phyloP scores from a whole-genome alignment of 2,113 vertebrate genomes.

The Glaucomys volans region DNA sequence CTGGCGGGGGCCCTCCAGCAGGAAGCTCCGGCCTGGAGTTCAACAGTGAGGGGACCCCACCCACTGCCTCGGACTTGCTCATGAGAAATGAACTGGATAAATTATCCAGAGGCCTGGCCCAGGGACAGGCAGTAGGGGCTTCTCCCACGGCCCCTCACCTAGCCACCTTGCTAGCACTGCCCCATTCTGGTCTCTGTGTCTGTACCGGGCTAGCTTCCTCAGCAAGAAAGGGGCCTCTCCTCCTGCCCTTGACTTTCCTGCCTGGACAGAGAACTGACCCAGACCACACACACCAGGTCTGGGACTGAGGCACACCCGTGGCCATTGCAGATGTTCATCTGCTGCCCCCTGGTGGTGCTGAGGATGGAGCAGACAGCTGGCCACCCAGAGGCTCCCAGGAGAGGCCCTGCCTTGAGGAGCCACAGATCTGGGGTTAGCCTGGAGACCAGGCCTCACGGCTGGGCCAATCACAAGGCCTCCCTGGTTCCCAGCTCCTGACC shows the following conservation, averaged over 20 bases:
- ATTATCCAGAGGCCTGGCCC: no score
- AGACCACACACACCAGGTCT: background rate
- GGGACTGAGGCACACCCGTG: background rate
- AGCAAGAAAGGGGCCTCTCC: background rate
- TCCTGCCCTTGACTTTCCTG: background rate
- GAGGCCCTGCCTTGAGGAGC: background rate
- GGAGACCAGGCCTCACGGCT: background rate
- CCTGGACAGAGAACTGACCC: background rate
- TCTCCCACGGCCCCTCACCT: background rate
- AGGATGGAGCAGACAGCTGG: fast-evolving
- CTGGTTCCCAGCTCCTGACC: background rate
- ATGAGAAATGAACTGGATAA: fast-evolving
- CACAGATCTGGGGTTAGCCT: fast-evolving
- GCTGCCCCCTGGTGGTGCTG: conserved; percentile 80
- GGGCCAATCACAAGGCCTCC: background rate
- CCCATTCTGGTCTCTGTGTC: background rate
- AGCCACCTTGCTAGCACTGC: background rate
- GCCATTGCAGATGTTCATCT: background rate
- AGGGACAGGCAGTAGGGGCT: background rate
- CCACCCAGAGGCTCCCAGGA: background rate
- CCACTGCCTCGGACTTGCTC: fast-evolving
- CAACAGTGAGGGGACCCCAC: fast-evolving
- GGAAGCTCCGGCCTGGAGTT: fast-evolving
- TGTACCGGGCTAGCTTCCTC: background rate
- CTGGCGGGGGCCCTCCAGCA: background rate